These are phyloP conservation scores for Protophormia terraenovae DNA, from an alignment of 2,888 invertebrate genomes.

Conservation along the genomic window DNA sequence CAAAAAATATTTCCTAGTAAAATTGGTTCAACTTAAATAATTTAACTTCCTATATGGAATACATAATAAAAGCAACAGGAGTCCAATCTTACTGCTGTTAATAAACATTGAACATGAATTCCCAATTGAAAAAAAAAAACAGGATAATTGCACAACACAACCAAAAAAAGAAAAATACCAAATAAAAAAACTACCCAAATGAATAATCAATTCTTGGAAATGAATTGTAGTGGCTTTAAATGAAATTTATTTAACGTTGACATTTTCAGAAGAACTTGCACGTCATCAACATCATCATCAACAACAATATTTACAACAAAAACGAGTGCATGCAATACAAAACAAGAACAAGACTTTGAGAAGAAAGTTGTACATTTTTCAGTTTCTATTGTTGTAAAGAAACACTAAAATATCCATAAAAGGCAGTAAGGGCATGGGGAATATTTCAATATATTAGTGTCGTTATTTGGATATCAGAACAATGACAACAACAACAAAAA, in stretches of 20 bases:
- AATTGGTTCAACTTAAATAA: neutral
- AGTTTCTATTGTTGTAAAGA: slow-evolving; percentile 34
- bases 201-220: neutral
- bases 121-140: neutral
- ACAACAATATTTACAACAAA: neutral
- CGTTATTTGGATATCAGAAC: slow-evolving; percentile 45
- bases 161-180: neutral
- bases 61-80: slow-evolving; percentile 40
- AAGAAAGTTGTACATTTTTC: slow-evolving; percentile 46
- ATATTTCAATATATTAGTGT: slow-evolving; percentile 32
- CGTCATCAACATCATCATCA: neutral
- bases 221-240: slow-evolving; percentile 11
- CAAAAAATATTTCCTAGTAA: too few relatives aligned
- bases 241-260: slow-evolving; percentile 31
- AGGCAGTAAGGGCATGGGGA: neutral
- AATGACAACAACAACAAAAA: too few relatives aligned
- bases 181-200: neutral
- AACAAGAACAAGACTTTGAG: slow-evolving; percentile 12
- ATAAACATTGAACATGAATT: neutral
- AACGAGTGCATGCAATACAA: neutral
- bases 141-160: neutral
- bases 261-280: slow-evolving; percentile 14
- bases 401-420: neutral
- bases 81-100: neutral
- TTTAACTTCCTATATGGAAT: neutral